phyloP scores from a whole-genome alignment of 1,140 invertebrate species.

The Drosophila bocki region DNA sequence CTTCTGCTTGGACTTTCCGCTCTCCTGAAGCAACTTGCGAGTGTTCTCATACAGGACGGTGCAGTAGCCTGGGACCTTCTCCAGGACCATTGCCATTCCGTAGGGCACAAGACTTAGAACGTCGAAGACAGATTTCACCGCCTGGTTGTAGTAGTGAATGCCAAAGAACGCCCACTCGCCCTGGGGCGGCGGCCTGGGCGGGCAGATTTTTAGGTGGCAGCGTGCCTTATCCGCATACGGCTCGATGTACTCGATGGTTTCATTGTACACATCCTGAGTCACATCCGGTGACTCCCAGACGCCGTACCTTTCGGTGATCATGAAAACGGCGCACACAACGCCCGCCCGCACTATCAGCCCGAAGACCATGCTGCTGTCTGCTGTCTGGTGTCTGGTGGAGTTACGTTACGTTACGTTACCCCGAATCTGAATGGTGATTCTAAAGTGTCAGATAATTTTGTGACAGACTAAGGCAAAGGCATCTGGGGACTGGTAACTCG shows the following conservation, averaged over 20 bases:
- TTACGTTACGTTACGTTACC: neutral
- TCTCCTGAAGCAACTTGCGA: slow-evolving; percentile 9
- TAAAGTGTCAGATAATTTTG: slow-evolving; percentile 16
- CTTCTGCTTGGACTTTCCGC: slow-evolving; percentile 3
- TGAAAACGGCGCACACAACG: slow-evolving; percentile 48
- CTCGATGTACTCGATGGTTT: neutral
- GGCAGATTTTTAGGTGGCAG: slow-evolving; percentile 37
- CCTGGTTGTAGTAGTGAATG: slow-evolving; percentile 61
- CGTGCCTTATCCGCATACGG: slow-evolving; percentile 39
- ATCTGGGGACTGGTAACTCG: slow-evolving; percentile 20
- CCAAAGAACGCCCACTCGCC: slow-evolving; percentile 48
- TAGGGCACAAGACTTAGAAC: slow-evolving; percentile 37
- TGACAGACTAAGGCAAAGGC: slow-evolving; percentile 8
- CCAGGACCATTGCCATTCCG: slow-evolving; percentile 16
- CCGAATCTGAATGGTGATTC: slow-evolving; percentile 1
- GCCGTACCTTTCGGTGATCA: slow-evolving; percentile 40
- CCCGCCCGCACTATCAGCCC: slow-evolving; percentile 53
- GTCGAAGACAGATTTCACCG: slow-evolving; percentile 39
- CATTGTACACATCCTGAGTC: slow-evolving; percentile 41
- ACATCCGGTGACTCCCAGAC: slow-evolving; percentile 57
- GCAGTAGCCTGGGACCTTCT: slow-evolving; percentile 20
- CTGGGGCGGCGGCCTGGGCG: slow-evolving; percentile 53
- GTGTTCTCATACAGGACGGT: neutral
- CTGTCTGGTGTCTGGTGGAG: neutral
- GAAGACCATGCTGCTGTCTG: slow-evolving; percentile 42